Percentiles rank a stretch among this genome's conserved stretches.
phyloP scores from a whole-genome alignment of 2,888 invertebrate genomes.

The Cerastis leucographa region DNA sequence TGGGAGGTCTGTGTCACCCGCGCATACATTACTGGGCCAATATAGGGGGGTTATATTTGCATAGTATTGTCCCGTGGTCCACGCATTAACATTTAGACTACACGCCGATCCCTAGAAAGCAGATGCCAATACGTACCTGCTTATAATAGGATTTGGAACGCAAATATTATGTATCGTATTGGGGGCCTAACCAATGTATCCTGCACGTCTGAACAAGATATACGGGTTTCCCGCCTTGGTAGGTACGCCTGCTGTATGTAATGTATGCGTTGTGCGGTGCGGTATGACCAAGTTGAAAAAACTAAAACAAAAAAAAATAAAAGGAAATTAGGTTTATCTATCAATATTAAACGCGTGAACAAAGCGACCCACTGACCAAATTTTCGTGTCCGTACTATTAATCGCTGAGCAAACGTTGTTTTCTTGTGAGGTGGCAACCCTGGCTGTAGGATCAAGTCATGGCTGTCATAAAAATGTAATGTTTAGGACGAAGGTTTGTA shows the following conservation, averaged over 20 bases:
- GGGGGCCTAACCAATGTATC: background rate
- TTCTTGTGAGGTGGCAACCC: background rate
- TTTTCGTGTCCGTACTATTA: background rate
- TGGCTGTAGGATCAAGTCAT: background rate
- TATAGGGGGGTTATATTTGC: conserved; percentile 81
- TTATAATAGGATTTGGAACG: conserved; percentile 64
- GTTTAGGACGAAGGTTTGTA: background rate
- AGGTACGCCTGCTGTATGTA: background rate
- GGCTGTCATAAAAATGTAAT: background rate
- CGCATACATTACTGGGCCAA: conserved; percentile 83
- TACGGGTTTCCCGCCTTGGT: background rate
- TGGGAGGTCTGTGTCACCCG: conserved; percentile 70
- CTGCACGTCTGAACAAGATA: background rate
- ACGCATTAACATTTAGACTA: conserved; percentile 85
- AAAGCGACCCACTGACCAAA: too few relatives aligned
- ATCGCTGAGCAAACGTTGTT: background rate
- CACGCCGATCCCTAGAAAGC: conserved; percentile 71
- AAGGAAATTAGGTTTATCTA: too few relatives aligned
- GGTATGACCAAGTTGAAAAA: too few relatives aligned
- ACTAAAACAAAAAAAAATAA: too few relatives aligned
- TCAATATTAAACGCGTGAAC: background rate
- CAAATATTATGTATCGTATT: conserved; percentile 49
- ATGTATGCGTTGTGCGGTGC: too few relatives aligned
- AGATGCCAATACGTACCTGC: conserved; percentile 70
- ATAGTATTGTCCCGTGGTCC: conserved; percentile 82